phyloP scores from a whole-genome alignment of 1,140 invertebrate genomes.

The Ericerus pela region DNA sequence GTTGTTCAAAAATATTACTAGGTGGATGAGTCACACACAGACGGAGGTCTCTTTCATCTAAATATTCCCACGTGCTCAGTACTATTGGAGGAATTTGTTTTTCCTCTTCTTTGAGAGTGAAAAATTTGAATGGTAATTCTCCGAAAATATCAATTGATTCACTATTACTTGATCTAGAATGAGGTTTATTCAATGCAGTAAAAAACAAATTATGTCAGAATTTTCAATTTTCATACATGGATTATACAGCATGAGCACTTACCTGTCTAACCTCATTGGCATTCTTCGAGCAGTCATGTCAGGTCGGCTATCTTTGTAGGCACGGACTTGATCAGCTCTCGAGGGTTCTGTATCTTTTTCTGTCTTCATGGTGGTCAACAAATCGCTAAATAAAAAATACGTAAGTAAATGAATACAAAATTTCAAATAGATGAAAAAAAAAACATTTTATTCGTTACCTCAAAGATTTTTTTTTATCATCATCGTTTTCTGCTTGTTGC shows the following conservation, averaged over 20 bases:
- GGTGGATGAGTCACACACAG: constrained; percentile 51
- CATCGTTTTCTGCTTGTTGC: neutral
- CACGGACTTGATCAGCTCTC: neutral
- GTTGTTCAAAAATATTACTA: constrained; percentile 78
- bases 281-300: neutral
- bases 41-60: constrained; percentile 48
- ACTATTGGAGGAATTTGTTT: constrained; percentile 30
- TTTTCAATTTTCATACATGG: neutral
- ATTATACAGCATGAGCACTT: neutral
- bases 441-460: neutral
- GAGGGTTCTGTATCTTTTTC: constrained; percentile 4
- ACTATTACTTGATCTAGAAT: neutral
- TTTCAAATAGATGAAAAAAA: neutral
- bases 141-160: constrained; percentile 10
- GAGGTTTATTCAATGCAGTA: neutral
- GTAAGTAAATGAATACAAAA: neutral
- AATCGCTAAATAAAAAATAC: constrained; percentile 15
- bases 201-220: neutral
- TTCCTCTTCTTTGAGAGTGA: constrained; percentile 12
- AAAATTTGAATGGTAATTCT: constrained; percentile 14
- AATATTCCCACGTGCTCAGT: constrained; percentile 48
- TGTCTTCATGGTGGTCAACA: constrained; percentile 13
- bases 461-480: neutral
- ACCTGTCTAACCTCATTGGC: neutral
- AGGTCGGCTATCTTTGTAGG: neutral